Evolutionary conservation across 2,113 vertebrate genomes (phyloP).

Genomic region (Scomber japonicus): DNA sequence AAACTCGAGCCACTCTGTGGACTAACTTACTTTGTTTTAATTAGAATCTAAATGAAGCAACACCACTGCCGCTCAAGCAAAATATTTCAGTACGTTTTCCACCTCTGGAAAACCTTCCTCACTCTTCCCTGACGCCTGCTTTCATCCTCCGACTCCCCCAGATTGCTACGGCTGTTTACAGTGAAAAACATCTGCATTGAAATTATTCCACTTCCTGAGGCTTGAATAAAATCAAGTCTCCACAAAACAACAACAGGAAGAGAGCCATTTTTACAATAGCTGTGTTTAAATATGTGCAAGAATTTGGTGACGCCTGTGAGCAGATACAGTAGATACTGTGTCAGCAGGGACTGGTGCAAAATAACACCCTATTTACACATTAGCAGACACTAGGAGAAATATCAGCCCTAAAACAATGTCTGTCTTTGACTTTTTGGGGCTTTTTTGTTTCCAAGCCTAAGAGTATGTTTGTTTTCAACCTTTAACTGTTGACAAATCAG

Average conservation of each 20-base stretch:
- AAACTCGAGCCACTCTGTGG: not conserved
- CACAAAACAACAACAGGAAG: constrained; percentile 88
- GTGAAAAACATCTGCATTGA: constrained; percentile 89
- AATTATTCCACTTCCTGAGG: constrained; percentile 87
- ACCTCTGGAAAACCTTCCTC: constrained; percentile 68
- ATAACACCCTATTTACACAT: constrained; percentile 68
- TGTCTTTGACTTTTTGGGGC: not conserved
- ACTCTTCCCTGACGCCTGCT: constrained; percentile 54
- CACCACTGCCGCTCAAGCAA: constrained; percentile 3
- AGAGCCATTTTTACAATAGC: constrained; percentile 85
- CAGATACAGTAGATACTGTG: constrained; percentile 57
- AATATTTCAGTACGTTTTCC: constrained; percentile 54
- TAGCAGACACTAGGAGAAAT: constrained; percentile 41
- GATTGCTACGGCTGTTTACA: constrained; percentile 81
- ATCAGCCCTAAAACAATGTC: constrained; percentile 27
- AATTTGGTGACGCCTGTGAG: constrained; percentile 71
- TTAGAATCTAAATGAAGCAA: constrained; percentile 51
- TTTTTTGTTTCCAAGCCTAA: not conserved
- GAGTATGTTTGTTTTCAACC: not conserved
- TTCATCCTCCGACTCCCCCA: constrained; percentile 62
- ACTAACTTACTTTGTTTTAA: constrained; percentile 30
- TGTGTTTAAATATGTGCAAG: constrained; percentile 81
- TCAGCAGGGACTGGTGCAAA: constrained; percentile 63
- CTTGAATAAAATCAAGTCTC: constrained; percentile 86
- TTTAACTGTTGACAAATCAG: not conserved